Base-by-base conservation (phyloP, 2,888 invertebrate genomes). In the Caenorhabditis uteleia region DNA sequence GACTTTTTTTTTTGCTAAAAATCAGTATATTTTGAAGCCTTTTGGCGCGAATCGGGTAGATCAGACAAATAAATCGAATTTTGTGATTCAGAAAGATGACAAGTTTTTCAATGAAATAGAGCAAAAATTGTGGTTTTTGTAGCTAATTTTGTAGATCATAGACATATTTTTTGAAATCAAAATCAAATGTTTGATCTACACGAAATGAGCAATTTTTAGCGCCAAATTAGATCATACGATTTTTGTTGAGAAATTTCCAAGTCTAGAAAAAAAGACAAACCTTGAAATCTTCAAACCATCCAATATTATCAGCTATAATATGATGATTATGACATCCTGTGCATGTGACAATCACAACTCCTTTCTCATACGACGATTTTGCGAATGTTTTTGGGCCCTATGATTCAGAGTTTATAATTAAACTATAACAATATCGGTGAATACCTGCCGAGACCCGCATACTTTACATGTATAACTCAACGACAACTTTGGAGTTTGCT, bases 291-390 rank as follows among this genome's bases (percentile, higher is more conserved):
- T 89, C 87, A 83, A 95, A 97, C 95, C 95, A 97, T 68, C 91
- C 91, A 1, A 97, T 87, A 85, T 97, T 94, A 83, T 97, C 95
- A 0, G 95, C 95, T 71, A 97, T 95, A 23, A 97, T 86, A 85
- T 97, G 97, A 84, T 91, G 89, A 83, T 91, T 94, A 42, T 88
- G 85, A 83, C 95, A 95, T 0, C 91, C 91, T 50, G 89, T 88
- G 84, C 97, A 97, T 50, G 88, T 89, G 0, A 95, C 91, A 70
- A 97, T 91, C 0, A 97, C 93, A 12, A 97, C 90, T 14, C 97
- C 82, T 18, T 74, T 57, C 21, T 78, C 77, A 65, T 82, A 82
- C 3, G 81, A 77, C 1, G 56, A 64, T 34, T 76, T 75, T 5
- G 81, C 68, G 51, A 82, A 79, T 20, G 74, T 61, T 47, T 82